Base-by-base conservation (phyloP, 2,113 vertebrate species). In the Apodemus speciosus region DNA sequence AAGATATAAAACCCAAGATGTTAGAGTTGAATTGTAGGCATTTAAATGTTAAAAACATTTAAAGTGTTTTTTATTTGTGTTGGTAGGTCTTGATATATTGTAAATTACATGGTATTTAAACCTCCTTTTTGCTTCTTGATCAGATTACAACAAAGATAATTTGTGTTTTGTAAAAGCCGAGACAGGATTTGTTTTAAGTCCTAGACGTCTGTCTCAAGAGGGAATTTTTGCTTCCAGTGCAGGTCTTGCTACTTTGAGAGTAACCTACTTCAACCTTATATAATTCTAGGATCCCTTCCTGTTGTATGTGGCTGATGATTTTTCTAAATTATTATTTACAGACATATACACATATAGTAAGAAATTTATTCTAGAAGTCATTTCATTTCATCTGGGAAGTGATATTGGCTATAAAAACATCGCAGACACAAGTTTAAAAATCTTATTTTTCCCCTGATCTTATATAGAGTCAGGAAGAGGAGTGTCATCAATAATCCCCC, bases 1-100 rank as follows among this genome's bases (percentile, higher is more conserved):
- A 96, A 98, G 89, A 95, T 30, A 97, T 23, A 96, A 97, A 96
- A 58, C 43, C 79, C 49, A 86, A 92, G 85, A 75, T 73, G 89
- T 1, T 38, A 92, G 71, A 66, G 85, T 71, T 83, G 95, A 96
- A 66, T 1, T 73, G 87, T 46, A 3, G 68, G 0, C 15, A 30
- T 14, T 40, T 40, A 0, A 16, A 72, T 1, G 9, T 40, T 40
- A 40, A 40, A 40, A 72, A 40, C 69, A 7, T 89, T 89, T 38
- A 49, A 53, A 53, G 49, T n/a, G 89, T 80, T 27, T 86, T 62
- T 89, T 16, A 0, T 71, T 46, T 5, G 40, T 64, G 43, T 90
- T 64, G 66, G 43, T 35, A 35, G 62, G 77, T 56, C 30, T 90
- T 88, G 16, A 35, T 14, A 69, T 77, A 30, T 9, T 32, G 60